Conservation (phyloP, 37 sponge, comb jelly and placozoan species). For the Cladorhizidae sp. region DNA sequence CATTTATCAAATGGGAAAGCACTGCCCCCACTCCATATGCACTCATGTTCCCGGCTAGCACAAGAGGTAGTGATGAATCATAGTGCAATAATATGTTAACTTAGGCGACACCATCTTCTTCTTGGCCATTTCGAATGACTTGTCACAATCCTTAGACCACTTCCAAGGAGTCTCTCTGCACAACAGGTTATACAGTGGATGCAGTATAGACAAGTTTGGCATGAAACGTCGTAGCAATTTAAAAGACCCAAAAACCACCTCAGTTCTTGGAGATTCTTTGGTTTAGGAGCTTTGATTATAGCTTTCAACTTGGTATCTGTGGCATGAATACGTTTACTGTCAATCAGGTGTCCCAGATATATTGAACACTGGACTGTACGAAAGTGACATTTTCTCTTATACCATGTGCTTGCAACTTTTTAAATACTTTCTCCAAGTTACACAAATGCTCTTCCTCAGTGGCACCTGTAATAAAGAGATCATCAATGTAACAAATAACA, state of each 20-base stretch:
- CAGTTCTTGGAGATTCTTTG: conserved; percentile 24
- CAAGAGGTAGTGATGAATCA: no score
- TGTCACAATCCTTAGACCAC: no score
- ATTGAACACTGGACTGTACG: background rate
- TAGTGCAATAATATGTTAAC: no score
- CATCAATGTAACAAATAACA: conserved; percentile 19
- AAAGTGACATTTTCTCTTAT: conserved; percentile 22
- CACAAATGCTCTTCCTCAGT: conserved; percentile 20
- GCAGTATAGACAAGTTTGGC: no score
- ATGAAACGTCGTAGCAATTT: conserved; percentile 34
- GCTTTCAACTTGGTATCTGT: no score
- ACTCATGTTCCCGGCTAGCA: no score
- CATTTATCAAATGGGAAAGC: no score
- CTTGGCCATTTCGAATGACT: no score
- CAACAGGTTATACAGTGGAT: no score
- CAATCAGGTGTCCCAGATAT: conserved; percentile 31
- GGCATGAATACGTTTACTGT: background rate
- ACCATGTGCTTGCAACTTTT: conserved; percentile 7
- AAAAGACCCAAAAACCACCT: conserved; percentile 30
- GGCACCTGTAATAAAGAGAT: conserved; percentile 14
- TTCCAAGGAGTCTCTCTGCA: no score
- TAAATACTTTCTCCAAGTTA: conserved; percentile 20
- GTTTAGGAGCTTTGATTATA: conserved; percentile 23
- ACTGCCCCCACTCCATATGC: no score
- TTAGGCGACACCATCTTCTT: no score